Evolutionary conservation across 2,888 invertebrate species (phyloP), one percentile per base, ranked within the genome.

Genomic region (Eupithecia subumbrata): DNA sequence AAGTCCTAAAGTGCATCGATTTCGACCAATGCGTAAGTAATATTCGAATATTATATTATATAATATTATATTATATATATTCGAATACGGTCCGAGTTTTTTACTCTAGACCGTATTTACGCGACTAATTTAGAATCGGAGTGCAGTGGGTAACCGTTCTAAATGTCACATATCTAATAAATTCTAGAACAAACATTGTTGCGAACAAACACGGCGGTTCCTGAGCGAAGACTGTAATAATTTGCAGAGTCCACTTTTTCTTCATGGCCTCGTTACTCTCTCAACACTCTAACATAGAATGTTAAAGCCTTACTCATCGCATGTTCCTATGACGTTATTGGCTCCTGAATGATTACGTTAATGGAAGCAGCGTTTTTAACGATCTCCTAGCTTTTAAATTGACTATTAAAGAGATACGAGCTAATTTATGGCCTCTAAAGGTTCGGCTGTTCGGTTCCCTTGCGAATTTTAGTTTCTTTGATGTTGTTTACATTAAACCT

Each of bases 341-440:
- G 88, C 91, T 90, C 85, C 91, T 85, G 89, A 90, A 92, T 91
- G 90, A 91, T 92, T 90, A 91, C 90, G 86, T 88, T 94, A 94
- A 93, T 93, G 93, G 92, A 90, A 86, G 82, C 87, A 86, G 84
- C 86, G 84, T 90, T 90, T 77, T 92, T 92, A 92, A 93, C 90
- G 92, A 91, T 89, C 90, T 86, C 88, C 88, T 89, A 89, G 87
- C 91, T 88, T 92, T 88, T 84, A 88, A 91, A 90, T 90, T 86
- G 91, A 88, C 92, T 88, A 92, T 93, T 92, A 94, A 93, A 85
- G 86, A 92, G 92, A 93, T 93, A 93, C 88, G 87, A 86, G 83
- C 85, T 87, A 90, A 91, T 92, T 93, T 92, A 93, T 89, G 85
- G 79, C 80, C 70, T 79, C 79, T 79, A 76, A 66, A 81, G 72